Base-by-base conservation (phyloP, 2,113 vertebrate species). In the Osmerus eperlanus region DNA sequence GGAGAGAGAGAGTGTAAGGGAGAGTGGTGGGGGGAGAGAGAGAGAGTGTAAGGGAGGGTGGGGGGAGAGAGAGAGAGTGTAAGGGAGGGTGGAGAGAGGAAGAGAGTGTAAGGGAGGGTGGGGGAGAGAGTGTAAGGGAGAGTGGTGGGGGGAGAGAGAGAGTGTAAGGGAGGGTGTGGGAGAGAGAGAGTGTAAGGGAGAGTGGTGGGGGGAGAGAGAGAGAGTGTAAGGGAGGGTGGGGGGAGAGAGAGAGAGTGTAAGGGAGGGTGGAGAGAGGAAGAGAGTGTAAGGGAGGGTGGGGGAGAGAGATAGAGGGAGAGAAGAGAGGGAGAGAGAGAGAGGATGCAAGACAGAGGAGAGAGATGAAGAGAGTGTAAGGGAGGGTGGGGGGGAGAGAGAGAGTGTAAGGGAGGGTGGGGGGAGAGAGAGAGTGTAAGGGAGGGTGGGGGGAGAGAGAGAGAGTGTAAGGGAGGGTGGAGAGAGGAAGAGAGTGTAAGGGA, bases 61-160 rank as follows among this genome's bases (percentile, higher is more conserved):
- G 0, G 15, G 14, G 8, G 54, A 55, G n/a, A 56, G 8, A 56
- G 54, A 56, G 54, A 56, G 54, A 15, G 5, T 41, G 36, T 41
- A 41, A 58, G 15, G 53, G 75, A 67, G n/a, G n/a, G n/a, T n/a
- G n/a, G n/a, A n/a, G n/a, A n/a, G n/a, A n/a, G n/a, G n/a, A n/a
- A n/a, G n/a, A n/a, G n/a, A n/a, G n/a, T n/a, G n/a, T n/a, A n/a
- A n/a, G n/a, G n/a, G n/a, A n/a, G n/a, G n/a, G n/a, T n/a, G n/a
- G n/a, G n/a, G n/a, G n/a, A n/a, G n/a, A n/a, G n/a, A n/a, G n/a
- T 56, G 54, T n/a, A 56, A 56, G 15, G 15, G n/a, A 56, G 36
- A 1, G 36, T n/a, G n/a, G n/a, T n/a, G n/a, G n/a, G n/a, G 77
- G 70, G 77, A 32, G 78, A 70, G 86, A 64, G 79, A 83, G 81